Conservation (phyloP, 2,797 vertebrate genomes). For the Poeciliopsis turneri region DNA sequence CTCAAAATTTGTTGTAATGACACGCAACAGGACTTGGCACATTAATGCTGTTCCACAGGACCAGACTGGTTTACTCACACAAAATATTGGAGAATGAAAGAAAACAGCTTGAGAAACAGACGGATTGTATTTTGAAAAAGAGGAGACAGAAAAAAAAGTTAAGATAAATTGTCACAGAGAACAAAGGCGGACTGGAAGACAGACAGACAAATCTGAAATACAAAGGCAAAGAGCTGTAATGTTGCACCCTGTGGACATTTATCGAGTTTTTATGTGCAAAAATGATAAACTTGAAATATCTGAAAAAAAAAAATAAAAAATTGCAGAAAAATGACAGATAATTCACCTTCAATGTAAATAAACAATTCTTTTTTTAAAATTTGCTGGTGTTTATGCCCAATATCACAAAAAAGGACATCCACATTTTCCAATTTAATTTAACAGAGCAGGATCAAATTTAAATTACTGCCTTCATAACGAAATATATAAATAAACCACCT, state of each 20-base stretch:
- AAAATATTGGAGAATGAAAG: neutral
- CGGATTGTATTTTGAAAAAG: slow-evolving; percentile 10
- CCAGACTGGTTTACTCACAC: neutral
- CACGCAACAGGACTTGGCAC: neutral
- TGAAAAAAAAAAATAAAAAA: slow-evolving; percentile 31
- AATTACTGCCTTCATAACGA: slow-evolving; percentile 28
- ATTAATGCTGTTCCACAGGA: neutral
- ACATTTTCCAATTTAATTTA: slow-evolving; percentile 37
- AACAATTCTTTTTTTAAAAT: slow-evolving; percentile 24
- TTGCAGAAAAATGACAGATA: slow-evolving; percentile 8
- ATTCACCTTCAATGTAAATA: slow-evolving; percentile 39
- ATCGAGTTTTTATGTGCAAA: slow-evolving; percentile 40
- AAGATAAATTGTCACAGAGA: slow-evolving; percentile 34
- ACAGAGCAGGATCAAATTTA: slow-evolving; percentile 41
- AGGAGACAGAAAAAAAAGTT: slow-evolving; percentile 1
- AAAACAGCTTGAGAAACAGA: slow-evolving; percentile 12
- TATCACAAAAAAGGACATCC: slow-evolving; percentile 14
- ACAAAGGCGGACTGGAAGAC: slow-evolving; percentile 33
- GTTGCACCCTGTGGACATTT: slow-evolving; percentile 51
- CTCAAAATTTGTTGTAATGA: neutral
- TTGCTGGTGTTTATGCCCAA: slow-evolving; percentile 43
- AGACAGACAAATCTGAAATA: slow-evolving; percentile 7
- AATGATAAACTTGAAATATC: slow-evolving; percentile 19
- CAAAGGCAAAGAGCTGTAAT: slow-evolving; percentile 42
- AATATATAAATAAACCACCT: neutral